These are phyloP conservation scores for Gymnobelideus leadbeateri DNA, from an alignment of 2,113 vertebrate genomes.

Conservation along the genomic window DNA sequence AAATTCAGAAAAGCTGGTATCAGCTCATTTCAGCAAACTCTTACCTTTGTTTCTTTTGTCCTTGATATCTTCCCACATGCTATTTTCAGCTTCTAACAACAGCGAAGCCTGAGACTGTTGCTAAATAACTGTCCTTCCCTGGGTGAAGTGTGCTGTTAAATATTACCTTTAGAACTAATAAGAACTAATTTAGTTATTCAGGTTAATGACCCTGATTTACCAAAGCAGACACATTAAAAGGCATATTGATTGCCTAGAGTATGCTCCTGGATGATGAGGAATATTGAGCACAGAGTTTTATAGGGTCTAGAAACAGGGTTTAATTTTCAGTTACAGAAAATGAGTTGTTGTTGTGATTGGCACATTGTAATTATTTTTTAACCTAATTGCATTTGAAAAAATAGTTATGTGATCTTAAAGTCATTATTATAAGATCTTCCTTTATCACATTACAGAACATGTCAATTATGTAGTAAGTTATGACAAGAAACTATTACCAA, in stretches of 20 bases:
- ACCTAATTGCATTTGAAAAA: conserved; percentile 38
- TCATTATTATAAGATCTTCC: conserved; percentile 37
- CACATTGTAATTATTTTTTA: conserved; percentile 56
- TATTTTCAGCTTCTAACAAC: neutral
- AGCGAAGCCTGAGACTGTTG: neutral
- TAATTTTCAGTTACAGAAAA: conserved; percentile 55
- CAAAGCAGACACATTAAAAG: conserved; percentile 56
- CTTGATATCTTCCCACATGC: neutral
- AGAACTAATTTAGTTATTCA: conserved; percentile 52
- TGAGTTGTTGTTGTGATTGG: conserved; percentile 61
- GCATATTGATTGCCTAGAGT: conserved; percentile 27
- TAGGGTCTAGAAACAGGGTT: conserved; percentile 56
- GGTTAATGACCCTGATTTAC: conserved; percentile 55
- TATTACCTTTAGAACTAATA: conserved; percentile 53
- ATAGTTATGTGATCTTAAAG: conserved; percentile 48
- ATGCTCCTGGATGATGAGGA: conserved; percentile 25
- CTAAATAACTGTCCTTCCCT: conserved; percentile 17
- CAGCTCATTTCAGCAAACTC: neutral
- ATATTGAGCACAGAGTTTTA: conserved; percentile 43
- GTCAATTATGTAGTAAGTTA: neutral
- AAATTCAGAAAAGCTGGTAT: neutral
- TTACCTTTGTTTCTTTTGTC: neutral
- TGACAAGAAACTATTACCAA: neutral
- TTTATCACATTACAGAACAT: neutral
- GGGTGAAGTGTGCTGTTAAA: conserved; percentile 24